phyloP scores from a whole-genome alignment of 2,888 invertebrate genomes.

The Parnassius glacialis region DNA sequence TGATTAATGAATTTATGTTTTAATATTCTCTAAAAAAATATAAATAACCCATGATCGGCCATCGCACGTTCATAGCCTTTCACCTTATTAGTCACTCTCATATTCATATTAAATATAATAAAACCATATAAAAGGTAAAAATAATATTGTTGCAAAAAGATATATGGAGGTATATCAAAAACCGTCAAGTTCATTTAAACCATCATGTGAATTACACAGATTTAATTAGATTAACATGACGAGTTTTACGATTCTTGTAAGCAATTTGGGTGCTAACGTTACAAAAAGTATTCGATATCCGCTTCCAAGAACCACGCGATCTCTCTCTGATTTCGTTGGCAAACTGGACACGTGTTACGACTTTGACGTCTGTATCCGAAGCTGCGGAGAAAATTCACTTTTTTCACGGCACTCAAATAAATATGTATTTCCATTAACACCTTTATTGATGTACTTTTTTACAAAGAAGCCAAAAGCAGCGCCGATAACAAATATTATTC shows the following conservation, averaged over 20 bases:
- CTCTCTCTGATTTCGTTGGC: slow-evolving; percentile 20
- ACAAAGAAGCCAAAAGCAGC: too few species aligned
- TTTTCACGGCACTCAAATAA: slow-evolving; percentile 15
- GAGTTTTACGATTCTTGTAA: slow-evolving; percentile 26
- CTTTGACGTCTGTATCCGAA: slow-evolving; percentile 26
- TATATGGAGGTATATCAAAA: too few species aligned
- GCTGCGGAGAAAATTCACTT: slow-evolving; percentile 13
- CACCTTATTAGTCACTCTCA: too few species aligned
- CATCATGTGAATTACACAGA: slow-evolving; percentile 16
- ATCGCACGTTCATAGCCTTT: too few species aligned
- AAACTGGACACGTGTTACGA: slow-evolving; percentile 28
- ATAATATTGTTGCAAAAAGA: too few species aligned
- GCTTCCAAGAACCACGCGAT: slow-evolving; percentile 19
- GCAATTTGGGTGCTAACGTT: slow-evolving; percentile 23
- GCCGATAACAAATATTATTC: too few species aligned
- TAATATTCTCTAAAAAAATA: too few species aligned
- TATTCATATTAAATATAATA: too few species aligned
- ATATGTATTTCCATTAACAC: slow-evolving; percentile 26
- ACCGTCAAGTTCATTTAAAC: neutral
- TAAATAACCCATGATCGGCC: too few species aligned
- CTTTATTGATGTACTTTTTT: neutral
- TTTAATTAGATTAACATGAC: slow-evolving; percentile 27
- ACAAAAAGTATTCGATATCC: slow-evolving; percentile 21
- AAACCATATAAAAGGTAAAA: too few species aligned
- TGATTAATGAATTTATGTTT: too few species aligned